Evolutionary conservation across 2,113 vertebrate species (phyloP).

Genomic region (Cygnus atratus): DNA sequence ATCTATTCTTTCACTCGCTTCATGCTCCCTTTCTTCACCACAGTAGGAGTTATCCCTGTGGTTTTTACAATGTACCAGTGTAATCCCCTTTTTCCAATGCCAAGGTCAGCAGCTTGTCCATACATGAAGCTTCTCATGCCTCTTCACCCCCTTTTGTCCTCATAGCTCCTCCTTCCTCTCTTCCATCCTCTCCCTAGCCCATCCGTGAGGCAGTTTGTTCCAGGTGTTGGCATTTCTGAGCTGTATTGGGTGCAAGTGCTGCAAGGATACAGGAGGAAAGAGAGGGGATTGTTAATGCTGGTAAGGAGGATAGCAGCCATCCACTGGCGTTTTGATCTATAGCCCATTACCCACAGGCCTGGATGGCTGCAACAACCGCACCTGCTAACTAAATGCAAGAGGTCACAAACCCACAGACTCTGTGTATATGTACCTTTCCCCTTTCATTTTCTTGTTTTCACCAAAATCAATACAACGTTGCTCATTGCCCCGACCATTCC

Average conservation of each 20-base stretch:
- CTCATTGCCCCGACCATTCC: not conserved
- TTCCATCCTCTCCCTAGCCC: not conserved
- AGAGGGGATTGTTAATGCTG: rapidly evolving
- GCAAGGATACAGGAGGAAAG: not conserved
- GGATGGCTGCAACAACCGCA: not conserved
- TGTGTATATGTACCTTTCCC: not conserved
- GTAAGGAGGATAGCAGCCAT: not conserved
- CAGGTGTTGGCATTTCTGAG: not conserved
- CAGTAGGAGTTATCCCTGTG: not conserved
- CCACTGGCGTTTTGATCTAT: not conserved
- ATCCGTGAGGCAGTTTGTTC: not conserved
- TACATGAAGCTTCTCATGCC: not conserved
- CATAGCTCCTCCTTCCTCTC: not conserved
- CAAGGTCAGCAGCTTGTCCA: not conserved
- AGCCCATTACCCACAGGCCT: not conserved
- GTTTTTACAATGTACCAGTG: not conserved
- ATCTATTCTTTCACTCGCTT: not conserved
- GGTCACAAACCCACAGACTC: not conserved
- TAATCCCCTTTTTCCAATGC: not conserved
- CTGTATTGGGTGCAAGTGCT: not conserved
- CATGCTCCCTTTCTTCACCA: not conserved
- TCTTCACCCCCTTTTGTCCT: not conserved
- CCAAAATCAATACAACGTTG: not conserved
- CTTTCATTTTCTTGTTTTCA: not conserved
- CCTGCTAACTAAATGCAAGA: not conserved